These are phyloP conservation scores for Dipodomys merriami DNA, from an alignment of 2,113 vertebrate genomes.

Conservation along the genomic window DNA sequence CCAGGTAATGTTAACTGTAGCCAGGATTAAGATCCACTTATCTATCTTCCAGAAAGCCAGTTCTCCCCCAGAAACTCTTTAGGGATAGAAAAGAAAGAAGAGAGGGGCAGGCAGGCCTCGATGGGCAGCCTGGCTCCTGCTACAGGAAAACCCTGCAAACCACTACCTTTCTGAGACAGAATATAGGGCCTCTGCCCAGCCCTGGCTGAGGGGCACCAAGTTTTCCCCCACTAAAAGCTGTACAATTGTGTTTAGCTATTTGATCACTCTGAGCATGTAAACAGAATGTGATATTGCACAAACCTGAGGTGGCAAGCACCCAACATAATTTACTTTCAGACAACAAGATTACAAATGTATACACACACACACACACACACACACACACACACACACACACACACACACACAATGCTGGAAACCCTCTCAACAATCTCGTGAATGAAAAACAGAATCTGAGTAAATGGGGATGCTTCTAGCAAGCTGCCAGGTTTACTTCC, in stretches of 20 bases:
- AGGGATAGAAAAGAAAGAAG: not conserved
- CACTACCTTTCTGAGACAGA: conserved; percentile 34
- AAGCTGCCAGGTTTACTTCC: conserved; percentile 55
- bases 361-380: not conserved
- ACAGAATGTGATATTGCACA: conserved; percentile 1
- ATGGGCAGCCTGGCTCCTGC: not conserved
- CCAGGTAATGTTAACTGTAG: not conserved
- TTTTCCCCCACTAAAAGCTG: not conserved
- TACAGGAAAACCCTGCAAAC: not conserved
- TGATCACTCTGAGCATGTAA: conserved; percentile 4
- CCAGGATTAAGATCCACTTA: not conserved
- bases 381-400: not conserved
- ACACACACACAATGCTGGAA: not conserved
- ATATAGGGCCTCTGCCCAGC: not conserved
- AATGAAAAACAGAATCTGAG: conserved; percentile 29
- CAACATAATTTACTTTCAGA: conserved; percentile 14
- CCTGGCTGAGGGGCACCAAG: not conserved
- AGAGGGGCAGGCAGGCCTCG: not conserved
- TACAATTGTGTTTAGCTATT: not conserved
- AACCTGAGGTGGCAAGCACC: conserved; percentile 20
- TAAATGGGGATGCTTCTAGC: not conserved
- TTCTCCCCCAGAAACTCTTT: not conserved
- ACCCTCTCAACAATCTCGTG: conserved; percentile 37
- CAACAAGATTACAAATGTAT: conserved; percentile 16
- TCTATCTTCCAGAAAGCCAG: not conserved